These are phyloP conservation scores for Scolopax bukidnonensis DNA, from an alignment of 2,797 vertebrate genomes.

Conservation along the genomic window DNA sequence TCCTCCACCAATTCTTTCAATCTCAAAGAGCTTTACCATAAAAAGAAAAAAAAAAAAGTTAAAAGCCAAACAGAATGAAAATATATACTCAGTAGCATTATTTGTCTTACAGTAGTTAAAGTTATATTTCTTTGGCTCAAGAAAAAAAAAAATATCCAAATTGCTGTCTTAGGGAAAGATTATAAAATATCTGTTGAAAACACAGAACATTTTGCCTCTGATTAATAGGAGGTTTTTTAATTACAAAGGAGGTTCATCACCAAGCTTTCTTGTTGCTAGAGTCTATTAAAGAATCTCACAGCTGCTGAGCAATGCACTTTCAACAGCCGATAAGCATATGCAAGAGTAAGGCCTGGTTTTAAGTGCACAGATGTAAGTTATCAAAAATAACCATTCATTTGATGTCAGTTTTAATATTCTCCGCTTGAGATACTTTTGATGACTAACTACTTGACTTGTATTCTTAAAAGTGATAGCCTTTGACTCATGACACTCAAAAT, in stretches of 20 bases:
- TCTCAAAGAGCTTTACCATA: neutral
- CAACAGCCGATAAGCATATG: neutral
- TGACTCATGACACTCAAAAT: neutral
- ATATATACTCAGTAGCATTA: neutral
- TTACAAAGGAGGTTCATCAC: neutral
- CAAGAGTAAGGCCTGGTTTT: neutral
- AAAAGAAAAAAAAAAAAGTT: neutral
- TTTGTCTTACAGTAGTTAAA: neutral
- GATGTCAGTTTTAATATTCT: neutral
- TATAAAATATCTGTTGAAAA: neutral
- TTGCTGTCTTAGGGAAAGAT: neutral
- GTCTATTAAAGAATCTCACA: neutral
- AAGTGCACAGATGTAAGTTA: slow-evolving; percentile 9
- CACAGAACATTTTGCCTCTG: neutral
- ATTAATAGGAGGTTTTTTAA: neutral
- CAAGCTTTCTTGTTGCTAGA: neutral
- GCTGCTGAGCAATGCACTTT: neutral
- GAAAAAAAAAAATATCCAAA: neutral
- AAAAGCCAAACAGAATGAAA: neutral
- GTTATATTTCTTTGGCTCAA: neutral
- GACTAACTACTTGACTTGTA: neutral
- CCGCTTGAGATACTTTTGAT: neutral
- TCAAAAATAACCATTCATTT: slow-evolving; percentile 19
- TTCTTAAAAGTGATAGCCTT: neutral
- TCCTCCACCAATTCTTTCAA: neutral